Evolutionary conservation across 1,140 invertebrate genomes (phyloP).

Genomic region (Lamellibrachia luymesi): DNA sequence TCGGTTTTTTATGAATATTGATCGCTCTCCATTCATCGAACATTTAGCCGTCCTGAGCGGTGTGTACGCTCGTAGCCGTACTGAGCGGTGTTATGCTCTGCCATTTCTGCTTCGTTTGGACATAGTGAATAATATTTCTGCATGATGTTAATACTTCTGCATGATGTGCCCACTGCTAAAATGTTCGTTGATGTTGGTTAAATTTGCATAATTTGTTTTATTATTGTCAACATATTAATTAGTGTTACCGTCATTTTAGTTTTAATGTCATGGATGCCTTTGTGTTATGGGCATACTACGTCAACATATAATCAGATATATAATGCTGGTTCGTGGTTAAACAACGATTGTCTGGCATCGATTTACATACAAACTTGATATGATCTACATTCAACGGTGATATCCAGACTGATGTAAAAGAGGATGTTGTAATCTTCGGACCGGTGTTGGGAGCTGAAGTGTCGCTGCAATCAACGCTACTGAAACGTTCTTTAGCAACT

Average conservation of each 20-base stretch:
- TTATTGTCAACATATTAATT: not conserved
- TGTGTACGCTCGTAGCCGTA: no score
- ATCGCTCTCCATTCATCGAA: no score
- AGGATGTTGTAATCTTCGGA: not conserved
- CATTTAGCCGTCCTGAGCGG: no score
- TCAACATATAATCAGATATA: not conserved
- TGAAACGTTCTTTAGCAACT: not conserved
- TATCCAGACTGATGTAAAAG: not conserved
- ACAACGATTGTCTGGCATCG: not conserved
- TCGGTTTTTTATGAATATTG: no score
- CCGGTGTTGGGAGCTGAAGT: not conserved
- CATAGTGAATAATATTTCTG: no score
- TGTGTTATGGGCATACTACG: not conserved
- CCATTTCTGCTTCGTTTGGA: no score
- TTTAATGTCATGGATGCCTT: not conserved
- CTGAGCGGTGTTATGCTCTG: no score
- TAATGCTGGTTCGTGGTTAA: not conserved
- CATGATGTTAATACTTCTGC: not conserved
- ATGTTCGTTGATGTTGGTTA: not conserved
- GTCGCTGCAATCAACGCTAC: not conserved
- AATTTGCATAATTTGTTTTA: not conserved
- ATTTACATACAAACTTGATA: not conserved
- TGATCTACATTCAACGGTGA: not conserved
- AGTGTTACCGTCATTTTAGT: not conserved
- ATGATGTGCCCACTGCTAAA: not conserved